Percentiles rank a stretch among this genome's conserved stretches.
Evolutionary conservation across 2,888 invertebrate species (phyloP).

Genomic region (Limnephilus rhombicus): DNA sequence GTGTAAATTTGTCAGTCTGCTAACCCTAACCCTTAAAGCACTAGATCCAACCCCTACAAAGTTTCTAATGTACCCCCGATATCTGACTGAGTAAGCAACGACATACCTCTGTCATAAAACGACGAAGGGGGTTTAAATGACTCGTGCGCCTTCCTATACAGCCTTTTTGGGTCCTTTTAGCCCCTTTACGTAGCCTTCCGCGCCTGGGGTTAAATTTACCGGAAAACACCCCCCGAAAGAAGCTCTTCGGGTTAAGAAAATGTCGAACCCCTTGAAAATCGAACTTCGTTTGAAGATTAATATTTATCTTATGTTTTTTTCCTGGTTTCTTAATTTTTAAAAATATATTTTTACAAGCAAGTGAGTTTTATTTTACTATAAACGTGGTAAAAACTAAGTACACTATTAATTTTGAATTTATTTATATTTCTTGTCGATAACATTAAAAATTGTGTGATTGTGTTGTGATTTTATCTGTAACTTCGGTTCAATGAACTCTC

Average conservation of each 20-base stretch:
- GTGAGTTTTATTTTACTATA: too few species aligned
- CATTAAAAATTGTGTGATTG: too few species aligned
- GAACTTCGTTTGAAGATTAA: background rate
- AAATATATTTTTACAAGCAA: background rate
- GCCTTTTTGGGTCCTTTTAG: constrained; percentile 59
- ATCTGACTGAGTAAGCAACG: constrained; percentile 40
- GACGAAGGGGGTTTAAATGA: constrained; percentile 49
- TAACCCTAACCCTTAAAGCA: background rate
- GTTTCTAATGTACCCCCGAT: constrained; percentile 36
- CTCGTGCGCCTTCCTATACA: constrained; percentile 52
- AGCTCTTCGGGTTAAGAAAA: constrained; percentile 33
- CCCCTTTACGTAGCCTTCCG: constrained; percentile 49
- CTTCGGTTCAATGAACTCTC: too few species aligned
- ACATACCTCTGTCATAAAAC: constrained; percentile 46
- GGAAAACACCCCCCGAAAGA: constrained; percentile 52
- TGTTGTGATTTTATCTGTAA: too few species aligned
- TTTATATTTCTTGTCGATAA: too few species aligned
- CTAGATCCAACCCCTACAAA: background rate
- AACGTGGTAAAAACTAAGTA: too few species aligned
- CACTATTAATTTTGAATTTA: too few species aligned
- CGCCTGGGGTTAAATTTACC: constrained; percentile 64
- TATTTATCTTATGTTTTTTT: background rate
- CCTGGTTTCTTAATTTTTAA: background rate
- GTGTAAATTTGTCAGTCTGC: constrained; percentile 29
- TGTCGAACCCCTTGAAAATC: constrained; percentile 11